Conservation (phyloP, 2,113 vertebrate species). For the Colistium nudipinnis region DNA sequence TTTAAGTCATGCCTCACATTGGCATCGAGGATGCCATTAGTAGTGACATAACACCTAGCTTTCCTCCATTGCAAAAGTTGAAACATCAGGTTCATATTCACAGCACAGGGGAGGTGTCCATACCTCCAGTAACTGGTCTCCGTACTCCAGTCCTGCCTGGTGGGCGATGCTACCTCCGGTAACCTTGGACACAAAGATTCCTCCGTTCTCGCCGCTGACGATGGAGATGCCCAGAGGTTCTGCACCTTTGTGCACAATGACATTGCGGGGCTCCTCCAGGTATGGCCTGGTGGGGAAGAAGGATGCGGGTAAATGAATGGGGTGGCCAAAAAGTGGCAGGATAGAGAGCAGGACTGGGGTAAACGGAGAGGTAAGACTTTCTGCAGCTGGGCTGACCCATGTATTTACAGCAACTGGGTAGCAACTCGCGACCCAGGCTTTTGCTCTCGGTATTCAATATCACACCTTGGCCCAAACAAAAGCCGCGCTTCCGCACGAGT, state of each 20-base stretch:
- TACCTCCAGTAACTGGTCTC: constrained; percentile 96
- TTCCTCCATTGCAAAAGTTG: not conserved
- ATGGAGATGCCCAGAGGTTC: constrained; percentile 98
- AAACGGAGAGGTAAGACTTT: not conserved
- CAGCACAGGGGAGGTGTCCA: no score
- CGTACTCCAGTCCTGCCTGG: constrained; percentile 96
- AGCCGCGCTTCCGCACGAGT: constrained; percentile 5
- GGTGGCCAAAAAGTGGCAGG: not conserved
- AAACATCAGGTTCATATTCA: constrained; percentile 66
- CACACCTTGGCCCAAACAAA: not conserved
- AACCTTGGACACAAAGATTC: constrained; percentile 98
- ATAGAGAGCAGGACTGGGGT: constrained; percentile 1
- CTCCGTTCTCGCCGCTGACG: constrained; percentile 95
- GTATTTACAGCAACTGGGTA: constrained; percentile 56
- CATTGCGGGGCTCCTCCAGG: constrained; percentile 95
- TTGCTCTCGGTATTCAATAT: constrained; percentile 1
- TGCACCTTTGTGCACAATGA: constrained; percentile 93
- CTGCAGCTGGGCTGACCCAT: constrained; percentile 21
- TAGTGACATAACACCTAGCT: no score
- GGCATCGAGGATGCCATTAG: constrained; percentile 1
- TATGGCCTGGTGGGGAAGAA: constrained; percentile 85
- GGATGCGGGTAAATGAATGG: constrained; percentile 3
- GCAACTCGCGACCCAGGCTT: constrained; percentile 16
- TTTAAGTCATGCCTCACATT: constrained; percentile 37
- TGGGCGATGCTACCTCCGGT: constrained; percentile 96